Percentiles rank a stretch among this genome's conserved stretches.
Conservation (phyloP, 2,888 invertebrate species). For the Ypsolopha scabrella region DNA sequence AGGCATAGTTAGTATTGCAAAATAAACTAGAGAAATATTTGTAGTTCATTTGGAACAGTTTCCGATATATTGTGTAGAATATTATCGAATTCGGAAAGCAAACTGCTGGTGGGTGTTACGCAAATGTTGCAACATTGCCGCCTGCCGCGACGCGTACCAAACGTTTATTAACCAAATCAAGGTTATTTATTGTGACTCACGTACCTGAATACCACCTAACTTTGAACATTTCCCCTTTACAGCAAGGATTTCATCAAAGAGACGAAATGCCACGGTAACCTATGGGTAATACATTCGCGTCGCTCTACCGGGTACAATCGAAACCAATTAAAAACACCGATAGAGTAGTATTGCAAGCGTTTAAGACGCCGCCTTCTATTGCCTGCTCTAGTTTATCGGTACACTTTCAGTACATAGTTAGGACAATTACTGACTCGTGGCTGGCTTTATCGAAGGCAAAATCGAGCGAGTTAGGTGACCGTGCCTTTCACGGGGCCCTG, state of each 20-base stretch:
- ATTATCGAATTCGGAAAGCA: conserved; percentile 27
- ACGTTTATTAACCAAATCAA: conserved; percentile 32
- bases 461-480: conserved; percentile 40
- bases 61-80: conserved; percentile 11
- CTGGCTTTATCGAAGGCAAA: conserved; percentile 44
- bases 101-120: conserved; percentile 23
- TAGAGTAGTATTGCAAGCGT: conserved; percentile 24
- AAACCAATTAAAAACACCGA: conserved; percentile 40
- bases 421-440: conserved; percentile 27
- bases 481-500: conserved; percentile 49
- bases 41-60: background rate
- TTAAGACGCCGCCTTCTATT: conserved; percentile 11
- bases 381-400: conserved; percentile 12
- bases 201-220: conserved; percentile 3
- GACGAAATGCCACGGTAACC: conserved; percentile 26
- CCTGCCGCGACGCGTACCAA: conserved; percentile 15
- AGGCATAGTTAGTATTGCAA: conserved; percentile 9
- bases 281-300: conserved; percentile 20
- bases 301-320: conserved; percentile 22
- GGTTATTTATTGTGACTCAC: conserved; percentile 31
- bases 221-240: background rate
- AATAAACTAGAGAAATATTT: conserved; percentile 2
- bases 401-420: conserved; percentile 24
- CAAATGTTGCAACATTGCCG: conserved; percentile 30
- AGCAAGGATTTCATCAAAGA: background rate